Evolutionary conservation across 2,797 vertebrate species (phyloP).

Genomic region (Mycteria americana): DNA sequence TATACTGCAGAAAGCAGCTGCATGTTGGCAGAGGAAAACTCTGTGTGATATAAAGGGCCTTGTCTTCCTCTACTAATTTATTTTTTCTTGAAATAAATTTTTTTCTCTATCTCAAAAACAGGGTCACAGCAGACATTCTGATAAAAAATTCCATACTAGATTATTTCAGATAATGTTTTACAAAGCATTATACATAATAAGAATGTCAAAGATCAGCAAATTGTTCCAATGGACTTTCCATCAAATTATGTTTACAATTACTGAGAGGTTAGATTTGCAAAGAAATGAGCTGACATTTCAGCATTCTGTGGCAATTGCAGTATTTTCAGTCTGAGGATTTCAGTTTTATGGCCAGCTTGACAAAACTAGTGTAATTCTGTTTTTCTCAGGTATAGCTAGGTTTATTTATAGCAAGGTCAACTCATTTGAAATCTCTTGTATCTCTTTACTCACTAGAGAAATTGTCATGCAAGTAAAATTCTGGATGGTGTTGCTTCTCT

Average conservation of each 20-base stretch:
- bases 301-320: not conserved
- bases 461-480: not conserved
- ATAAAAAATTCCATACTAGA: not conserved
- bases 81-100: not conserved
- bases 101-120: not conserved
- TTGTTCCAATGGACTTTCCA: slow-evolving; percentile 20
- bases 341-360: not conserved
- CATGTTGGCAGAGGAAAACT: not conserved
- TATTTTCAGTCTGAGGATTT: slow-evolving; percentile 4
- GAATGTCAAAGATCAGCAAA: slow-evolving; percentile 30
- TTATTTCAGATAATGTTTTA: slow-evolving; percentile 15
- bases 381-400: slow-evolving; percentile 2
- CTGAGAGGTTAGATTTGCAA: not conserved
- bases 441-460: slow-evolving; percentile 32
- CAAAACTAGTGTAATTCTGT: slow-evolving; percentile 2
- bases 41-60: not conserved
- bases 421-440: not conserved
- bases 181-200: slow-evolving; percentile 2
- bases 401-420: slow-evolving; percentile 34
- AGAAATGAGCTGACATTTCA: slow-evolving; percentile 40
- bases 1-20: not conserved
- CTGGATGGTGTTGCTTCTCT: not conserved
- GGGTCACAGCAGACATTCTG: not conserved
- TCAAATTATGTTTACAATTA: slow-evolving; percentile 38
- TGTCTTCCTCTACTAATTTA: not conserved